These are phyloP conservation scores for Drosophila meridiana DNA, from an alignment of 2,888 invertebrate genomes.

Conservation along the genomic window DNA sequence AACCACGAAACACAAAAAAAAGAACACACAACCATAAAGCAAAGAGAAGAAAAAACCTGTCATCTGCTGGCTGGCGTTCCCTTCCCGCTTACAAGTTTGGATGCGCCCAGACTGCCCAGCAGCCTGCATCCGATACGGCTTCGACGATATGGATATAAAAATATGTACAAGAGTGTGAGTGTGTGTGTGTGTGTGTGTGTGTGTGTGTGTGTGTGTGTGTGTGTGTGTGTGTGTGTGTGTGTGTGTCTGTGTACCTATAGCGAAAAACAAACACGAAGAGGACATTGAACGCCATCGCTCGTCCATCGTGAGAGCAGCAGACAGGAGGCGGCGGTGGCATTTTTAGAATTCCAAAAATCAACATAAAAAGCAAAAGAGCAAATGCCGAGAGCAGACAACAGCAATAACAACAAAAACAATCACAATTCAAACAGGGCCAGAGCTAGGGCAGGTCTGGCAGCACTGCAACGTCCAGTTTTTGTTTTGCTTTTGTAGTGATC, in stretches of 20 bases:
- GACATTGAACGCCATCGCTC: constrained; percentile 45
- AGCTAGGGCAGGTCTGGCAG: constrained; percentile 47
- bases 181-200: constrained; percentile 5
- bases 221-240: constrained; percentile 9
- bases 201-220: constrained; percentile 12
- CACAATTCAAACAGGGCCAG: constrained; percentile 21
- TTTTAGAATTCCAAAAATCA: constrained; percentile 74
- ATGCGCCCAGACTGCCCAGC: constrained; percentile 38
- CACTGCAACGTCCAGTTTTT: constrained; percentile 21
- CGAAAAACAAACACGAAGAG: constrained; percentile 41
- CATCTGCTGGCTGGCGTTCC: constrained; percentile 50
- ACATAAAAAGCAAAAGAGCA: constrained; percentile 53
- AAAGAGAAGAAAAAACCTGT: constrained; percentile 59
- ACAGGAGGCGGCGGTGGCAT: constrained; percentile 51
- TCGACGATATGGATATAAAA: constrained; percentile 11
- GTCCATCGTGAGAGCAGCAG: constrained; percentile 33
- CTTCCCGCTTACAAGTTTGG: constrained; percentile 23
- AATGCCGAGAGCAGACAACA: constrained; percentile 50
- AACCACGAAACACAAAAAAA: constrained; percentile 32
- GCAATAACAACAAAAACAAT: constrained; percentile 36
- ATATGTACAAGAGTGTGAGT: not conserved
- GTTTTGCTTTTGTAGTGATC: not conserved
- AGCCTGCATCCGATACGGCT: constrained; percentile 49
- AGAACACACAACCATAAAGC: constrained; percentile 27
- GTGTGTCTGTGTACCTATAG: constrained; percentile 18